Base-by-base conservation (phyloP, 2,797 vertebrate species). In the Otolemur crassicaudatus region DNA sequence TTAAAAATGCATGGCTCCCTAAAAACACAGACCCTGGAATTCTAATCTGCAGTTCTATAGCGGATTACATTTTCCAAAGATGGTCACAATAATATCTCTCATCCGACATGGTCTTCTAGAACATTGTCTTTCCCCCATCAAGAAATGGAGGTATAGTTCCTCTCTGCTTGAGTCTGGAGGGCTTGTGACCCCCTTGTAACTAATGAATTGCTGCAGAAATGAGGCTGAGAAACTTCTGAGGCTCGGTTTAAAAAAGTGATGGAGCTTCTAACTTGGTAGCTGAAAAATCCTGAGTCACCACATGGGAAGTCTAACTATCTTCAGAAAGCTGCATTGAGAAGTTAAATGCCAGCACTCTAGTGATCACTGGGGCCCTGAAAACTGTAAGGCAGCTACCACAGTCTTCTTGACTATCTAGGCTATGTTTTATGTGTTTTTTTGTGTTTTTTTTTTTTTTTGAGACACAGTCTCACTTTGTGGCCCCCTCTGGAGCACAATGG, bases 51-150 rank as follows among this genome's bases (percentile, higher is more conserved):
- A 43, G 23, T 6, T 73, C 37, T 27, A 2, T 27, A 23, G 70
- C 46, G 12, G 46, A 69, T 85, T 84, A 20, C 40, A 73, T 94
- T 95, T 94, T 79, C 19, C 43, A 58, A 88, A 93, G 86, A 70
- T 22, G 27, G 8, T 69, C 70, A 85, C 73, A 73, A 12, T 95
- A 73, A 25, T 86, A 40, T 76, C n/a, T 95, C 65, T 12, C 13
- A 69, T 69, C 43, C 25, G 22, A 53, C 84, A 81, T 69, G 53
- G 5, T 93, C 63, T 96, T 92, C 63, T 94, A 91, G 85, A 76
- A 82, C 22, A 34, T 79, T 93, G 46, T 82, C 40, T 86, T 3
- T 94, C 34, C 49, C 37, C 8, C 12, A 34, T 46, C 56, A 34
- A 92, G 69, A 90, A 60, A 40, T 7, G 19, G 61, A n/a, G 11